phyloP scores from a whole-genome alignment of 1,140 invertebrate genomes.

The Euwallacea similis region DNA sequence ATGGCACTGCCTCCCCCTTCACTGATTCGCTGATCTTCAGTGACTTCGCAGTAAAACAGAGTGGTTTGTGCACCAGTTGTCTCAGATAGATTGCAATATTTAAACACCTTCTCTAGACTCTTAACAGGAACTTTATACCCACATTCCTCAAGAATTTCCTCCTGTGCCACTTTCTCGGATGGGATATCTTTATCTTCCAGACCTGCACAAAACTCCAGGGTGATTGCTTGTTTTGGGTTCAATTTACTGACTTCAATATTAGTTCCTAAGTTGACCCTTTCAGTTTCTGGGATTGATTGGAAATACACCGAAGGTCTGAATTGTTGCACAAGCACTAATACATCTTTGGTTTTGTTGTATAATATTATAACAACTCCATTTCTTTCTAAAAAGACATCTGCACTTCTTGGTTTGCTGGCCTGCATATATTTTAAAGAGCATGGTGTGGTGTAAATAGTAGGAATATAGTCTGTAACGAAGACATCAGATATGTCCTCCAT shows the following conservation, averaged over 20 bases:
- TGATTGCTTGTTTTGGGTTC: constrained; percentile 72
- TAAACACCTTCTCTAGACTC: constrained; percentile 60
- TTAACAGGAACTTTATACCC: constrained; percentile 82
- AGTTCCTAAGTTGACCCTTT: constrained; percentile 43
- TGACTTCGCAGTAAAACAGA: constrained; percentile 90
- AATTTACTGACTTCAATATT: constrained; percentile 71
- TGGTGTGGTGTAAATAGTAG: constrained; percentile 45
- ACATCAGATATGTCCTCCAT: constrained; percentile 45
- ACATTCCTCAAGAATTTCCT: constrained; percentile 92
- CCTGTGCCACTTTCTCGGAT: constrained; percentile 76
- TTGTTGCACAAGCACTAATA: constrained; percentile 85
- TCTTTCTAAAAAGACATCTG: constrained; percentile 69
- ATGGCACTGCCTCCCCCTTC: constrained; percentile 57
- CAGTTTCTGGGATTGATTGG: constrained; percentile 59
- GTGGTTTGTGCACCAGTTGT: constrained; percentile 73
- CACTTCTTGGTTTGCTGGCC: constrained; percentile 64
- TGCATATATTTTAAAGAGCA: constrained; percentile 43
- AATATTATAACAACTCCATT: constrained; percentile 82
- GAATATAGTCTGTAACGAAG: constrained; percentile 42
- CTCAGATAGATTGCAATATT: constrained; percentile 77
- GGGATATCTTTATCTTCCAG: constrained; percentile 86
- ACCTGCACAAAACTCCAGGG: constrained; percentile 92
- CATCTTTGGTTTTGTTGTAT: constrained; percentile 76
- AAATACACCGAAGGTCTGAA: constrained; percentile 84
- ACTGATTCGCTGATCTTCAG: constrained; percentile 79